A percentile compares a stretch with the other conserved stretches of the same genome.
Conservation (phyloP, 2,113 vertebrate genomes). For the Leiothrix lutea region DNA sequence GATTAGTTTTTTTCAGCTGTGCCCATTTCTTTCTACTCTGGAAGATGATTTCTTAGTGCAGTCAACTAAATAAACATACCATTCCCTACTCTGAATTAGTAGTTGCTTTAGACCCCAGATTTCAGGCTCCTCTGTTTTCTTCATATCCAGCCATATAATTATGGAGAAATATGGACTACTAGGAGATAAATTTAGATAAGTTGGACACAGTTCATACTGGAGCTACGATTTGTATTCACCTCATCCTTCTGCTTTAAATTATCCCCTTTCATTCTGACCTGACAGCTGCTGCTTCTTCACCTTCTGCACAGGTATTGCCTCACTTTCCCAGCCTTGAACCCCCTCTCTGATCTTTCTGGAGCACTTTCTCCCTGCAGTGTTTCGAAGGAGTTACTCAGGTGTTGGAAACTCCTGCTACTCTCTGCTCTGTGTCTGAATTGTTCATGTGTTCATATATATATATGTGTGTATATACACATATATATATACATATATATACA, state of each 20-base stretch:
- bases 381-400: neutral
- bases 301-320: neutral
- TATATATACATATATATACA: too few species aligned
- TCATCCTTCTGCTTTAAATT: neutral
- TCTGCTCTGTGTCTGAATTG: neutral
- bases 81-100: neutral
- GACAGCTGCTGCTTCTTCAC: neutral
- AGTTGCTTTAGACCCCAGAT: neutral
- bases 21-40: neutral
- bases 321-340: neutral
- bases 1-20: neutral
- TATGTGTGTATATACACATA: too few species aligned
- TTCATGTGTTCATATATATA: too few species aligned
- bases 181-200: neutral
- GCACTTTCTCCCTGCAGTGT: accelerated
- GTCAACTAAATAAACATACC: neutral
- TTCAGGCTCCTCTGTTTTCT: neutral
- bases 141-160: neutral
- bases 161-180: neutral
- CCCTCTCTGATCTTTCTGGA: neutral
- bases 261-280: neutral
- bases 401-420: neutral
- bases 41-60: neutral
- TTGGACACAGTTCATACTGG: neutral
- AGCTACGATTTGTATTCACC: neutral